Evolutionary conservation across 2,888 invertebrate species (phyloP), one percentile per base, ranked within the genome.

Genomic region (Meta bourneti): DNA sequence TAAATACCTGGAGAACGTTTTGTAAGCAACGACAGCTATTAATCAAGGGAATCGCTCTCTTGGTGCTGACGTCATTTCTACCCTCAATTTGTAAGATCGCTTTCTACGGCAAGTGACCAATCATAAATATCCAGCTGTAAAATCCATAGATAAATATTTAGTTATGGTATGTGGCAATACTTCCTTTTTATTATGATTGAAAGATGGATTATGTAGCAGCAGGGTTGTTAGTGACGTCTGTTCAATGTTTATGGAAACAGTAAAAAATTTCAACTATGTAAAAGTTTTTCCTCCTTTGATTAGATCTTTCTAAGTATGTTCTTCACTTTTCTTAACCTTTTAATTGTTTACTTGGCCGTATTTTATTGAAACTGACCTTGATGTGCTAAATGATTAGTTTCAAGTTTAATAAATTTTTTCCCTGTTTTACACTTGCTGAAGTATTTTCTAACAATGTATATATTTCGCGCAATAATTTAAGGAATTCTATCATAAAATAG

Each of bases 221-320:
- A 61, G 61, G 61, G 11, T 61, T 61, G 61, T 6, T 83, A 72
- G 54, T 83, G 83, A 83, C 83, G 83, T 83, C 74, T 83, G 51
- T 74, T 34, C 49, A 83, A 20, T 83, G 83, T 83, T 83, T 20
- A 52, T 72, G 83, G 72, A 74, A 83, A 83, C 49, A 70, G 52
- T n/a, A 69, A 69, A 51, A 49, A 51, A 69, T 79, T 54, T 61
- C 5, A 13, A 52, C 11, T 61, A 34, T 61, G 61, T 34, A 34
- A 34, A 20, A 11, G 13, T 11, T 34, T 61, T 79, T 79, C 79
- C 79, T 79, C 61, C 61, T 61, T 11, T 79, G 61, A 79, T 79
- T n/a, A 51, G n/a, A 61, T 79, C 34, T 34, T n/a, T 13, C 54
- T 13, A 34, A 54, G 61, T 79, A 61, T 16, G 79, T 79, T 79